Evolutionary conservation across 2,113 vertebrate genomes (phyloP).

Genomic region (Cavia porcellus): DNA sequence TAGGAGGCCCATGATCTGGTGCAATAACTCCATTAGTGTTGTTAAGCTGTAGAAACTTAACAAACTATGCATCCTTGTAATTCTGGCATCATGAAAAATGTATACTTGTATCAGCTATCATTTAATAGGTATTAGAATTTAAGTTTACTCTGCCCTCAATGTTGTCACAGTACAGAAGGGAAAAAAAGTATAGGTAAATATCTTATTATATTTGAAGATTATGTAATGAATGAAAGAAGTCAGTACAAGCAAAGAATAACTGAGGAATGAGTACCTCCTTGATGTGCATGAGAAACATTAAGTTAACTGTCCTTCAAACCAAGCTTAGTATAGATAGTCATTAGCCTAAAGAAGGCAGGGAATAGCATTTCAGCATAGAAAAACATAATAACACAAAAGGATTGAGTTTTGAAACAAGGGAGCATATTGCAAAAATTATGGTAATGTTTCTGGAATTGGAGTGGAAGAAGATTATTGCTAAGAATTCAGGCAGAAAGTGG

Average conservation of each 20-base stretch:
- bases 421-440: background rate
- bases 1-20: background rate
- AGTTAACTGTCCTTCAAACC: background rate
- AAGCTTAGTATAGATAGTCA: background rate
- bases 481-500: constrained; percentile 26
- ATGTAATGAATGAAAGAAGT: background rate
- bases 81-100: background rate
- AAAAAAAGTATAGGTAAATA: background rate
- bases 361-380: constrained; percentile 26
- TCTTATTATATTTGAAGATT: background rate
- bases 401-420: constrained; percentile 25
- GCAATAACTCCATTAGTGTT: too few relatives aligned
- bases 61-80: background rate
- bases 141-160: background rate
- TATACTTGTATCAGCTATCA: background rate
- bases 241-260: background rate
- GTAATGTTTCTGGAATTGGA: background rate
- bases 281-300: background rate
- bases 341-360: constrained; percentile 27
- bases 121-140: background rate
- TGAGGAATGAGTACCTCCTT: background rate
- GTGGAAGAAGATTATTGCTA: constrained; percentile 13
- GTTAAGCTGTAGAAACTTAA: accelerated
- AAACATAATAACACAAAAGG: constrained; percentile 18
- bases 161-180: background rate